Percentiles rank a stretch among this genome's conserved stretches.
These are phyloP conservation scores for Pomatostomus ruficeps DNA, from an alignment of 2,113 vertebrate genomes.

Conservation along the genomic window DNA sequence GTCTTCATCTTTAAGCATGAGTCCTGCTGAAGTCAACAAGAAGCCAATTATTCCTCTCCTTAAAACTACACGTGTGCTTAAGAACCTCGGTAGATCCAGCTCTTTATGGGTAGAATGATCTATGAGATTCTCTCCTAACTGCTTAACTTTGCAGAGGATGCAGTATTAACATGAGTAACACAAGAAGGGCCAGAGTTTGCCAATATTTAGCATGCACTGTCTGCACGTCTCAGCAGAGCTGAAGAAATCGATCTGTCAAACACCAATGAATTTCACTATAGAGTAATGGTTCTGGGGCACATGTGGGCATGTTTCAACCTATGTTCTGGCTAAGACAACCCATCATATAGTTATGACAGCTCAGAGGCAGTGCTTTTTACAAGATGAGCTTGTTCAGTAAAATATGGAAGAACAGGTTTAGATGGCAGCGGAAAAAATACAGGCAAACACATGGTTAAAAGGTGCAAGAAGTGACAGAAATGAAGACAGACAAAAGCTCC, in stretches of 20 bases:
- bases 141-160: background rate
- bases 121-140: background rate
- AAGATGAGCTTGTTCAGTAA: background rate
- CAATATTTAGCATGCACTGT: accelerated
- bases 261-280: background rate
- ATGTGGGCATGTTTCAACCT: background rate
- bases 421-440: background rate
- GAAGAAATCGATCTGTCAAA: background rate
- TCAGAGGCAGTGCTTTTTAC: background rate
- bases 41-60: background rate
- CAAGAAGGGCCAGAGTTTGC: background rate
- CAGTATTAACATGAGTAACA: background rate
- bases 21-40: background rate
- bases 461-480: background rate
- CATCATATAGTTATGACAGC: background rate
- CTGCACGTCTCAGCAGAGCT: background rate
- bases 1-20: background rate
- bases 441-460: background rate
- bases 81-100: background rate
- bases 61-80: background rate
- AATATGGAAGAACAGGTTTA: background rate
- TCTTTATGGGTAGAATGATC: background rate
- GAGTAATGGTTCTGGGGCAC: background rate
- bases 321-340: background rate
- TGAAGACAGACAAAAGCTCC: background rate